A percentile compares a stretch with the other conserved stretches of the same genome.
Evolutionary conservation across 2,888 invertebrate species (phyloP).

Genomic region (Agrenia bidenticulata): DNA sequence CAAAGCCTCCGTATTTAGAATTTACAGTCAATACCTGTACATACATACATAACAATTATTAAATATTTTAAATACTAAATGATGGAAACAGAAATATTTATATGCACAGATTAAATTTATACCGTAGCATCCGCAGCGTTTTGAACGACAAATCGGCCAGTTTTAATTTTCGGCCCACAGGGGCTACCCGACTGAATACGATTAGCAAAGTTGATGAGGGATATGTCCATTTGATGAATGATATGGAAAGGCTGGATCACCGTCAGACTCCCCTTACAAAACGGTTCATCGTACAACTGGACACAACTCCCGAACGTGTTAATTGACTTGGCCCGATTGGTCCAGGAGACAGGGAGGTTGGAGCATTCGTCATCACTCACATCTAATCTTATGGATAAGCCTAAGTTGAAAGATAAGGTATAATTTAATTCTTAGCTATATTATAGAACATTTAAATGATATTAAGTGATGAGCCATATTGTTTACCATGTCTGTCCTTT

Average conservation of each 20-base stretch:
- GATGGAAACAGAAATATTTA: too few species aligned
- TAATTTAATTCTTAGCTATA: too few species aligned
- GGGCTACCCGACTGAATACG: conserved; percentile 34
- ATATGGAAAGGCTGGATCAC: conserved; percentile 43
- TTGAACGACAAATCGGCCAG: conserved; percentile 40
- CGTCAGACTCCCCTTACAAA: conserved; percentile 38
- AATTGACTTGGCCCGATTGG: conserved; percentile 28
- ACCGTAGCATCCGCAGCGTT: conserved; percentile 44
- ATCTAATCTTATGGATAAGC: conserved; percentile 38
- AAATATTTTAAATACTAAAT: not conserved
- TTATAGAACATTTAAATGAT: not conserved
- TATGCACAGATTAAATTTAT: too few species aligned
- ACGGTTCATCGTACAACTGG: conserved; percentile 42
- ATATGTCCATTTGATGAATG: conserved; percentile 44
- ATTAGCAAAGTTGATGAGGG: conserved; percentile 40
- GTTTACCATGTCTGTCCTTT: conserved; percentile 43
- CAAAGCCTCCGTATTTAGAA: conserved; percentile 35
- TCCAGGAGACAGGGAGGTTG: conserved; percentile 35
- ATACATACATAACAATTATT: not conserved
- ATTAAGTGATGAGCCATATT: not conserved
- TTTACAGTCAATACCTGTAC: conserved; percentile 10
- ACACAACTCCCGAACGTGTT: conserved; percentile 42
- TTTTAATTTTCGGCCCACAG: conserved; percentile 40
- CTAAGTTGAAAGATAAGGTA: conserved; percentile 10
- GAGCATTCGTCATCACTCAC: conserved; percentile 43